phyloP scores from a whole-genome alignment of 2,797 vertebrate species.

The Pterois miles region DNA sequence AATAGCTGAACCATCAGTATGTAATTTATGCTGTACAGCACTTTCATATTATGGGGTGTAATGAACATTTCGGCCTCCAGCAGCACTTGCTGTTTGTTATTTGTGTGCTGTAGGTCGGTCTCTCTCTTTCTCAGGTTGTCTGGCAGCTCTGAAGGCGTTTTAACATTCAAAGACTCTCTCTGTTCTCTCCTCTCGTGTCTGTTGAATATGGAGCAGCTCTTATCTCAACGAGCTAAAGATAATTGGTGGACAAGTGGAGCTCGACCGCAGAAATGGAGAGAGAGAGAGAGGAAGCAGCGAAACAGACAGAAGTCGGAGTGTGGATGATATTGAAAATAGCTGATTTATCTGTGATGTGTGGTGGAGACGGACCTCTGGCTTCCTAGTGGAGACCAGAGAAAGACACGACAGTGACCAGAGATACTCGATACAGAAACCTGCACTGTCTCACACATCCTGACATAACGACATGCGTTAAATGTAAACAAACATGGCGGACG shows the following conservation, averaged over 20 bases:
- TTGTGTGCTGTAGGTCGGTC: constrained; percentile 3
- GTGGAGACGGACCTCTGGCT: background rate
- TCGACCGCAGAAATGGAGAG: constrained; percentile 28
- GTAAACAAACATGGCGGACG: no score
- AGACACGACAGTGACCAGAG: background rate
- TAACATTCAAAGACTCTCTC: constrained; percentile 61
- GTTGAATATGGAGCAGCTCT: constrained; percentile 72
- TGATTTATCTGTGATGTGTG: constrained; percentile 15
- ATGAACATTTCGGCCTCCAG: constrained; percentile 55
- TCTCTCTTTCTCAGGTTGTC: constrained; percentile 24
- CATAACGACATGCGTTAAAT: no score
- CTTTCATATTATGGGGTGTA: constrained; percentile 41
- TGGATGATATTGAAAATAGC: constrained; percentile 19
- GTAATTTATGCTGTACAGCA: constrained; percentile 36
- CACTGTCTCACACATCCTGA: no score
- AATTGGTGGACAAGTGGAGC: constrained; percentile 73
- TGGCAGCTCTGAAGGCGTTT: constrained; percentile 37
- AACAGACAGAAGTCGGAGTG: constrained; percentile 10
- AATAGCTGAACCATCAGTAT: background rate
- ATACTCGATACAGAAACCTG: no score
- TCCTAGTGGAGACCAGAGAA: background rate
- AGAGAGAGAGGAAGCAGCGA: constrained; percentile 5
- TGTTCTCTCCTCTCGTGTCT: constrained; percentile 21
- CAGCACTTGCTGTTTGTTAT: constrained; percentile 34
- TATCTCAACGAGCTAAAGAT: constrained; percentile 65